A percentile compares a stretch with the other conserved stretches of the same genome.
phyloP scores from a whole-genome alignment of 2,797 vertebrate genomes.

The Mus minutoides region DNA sequence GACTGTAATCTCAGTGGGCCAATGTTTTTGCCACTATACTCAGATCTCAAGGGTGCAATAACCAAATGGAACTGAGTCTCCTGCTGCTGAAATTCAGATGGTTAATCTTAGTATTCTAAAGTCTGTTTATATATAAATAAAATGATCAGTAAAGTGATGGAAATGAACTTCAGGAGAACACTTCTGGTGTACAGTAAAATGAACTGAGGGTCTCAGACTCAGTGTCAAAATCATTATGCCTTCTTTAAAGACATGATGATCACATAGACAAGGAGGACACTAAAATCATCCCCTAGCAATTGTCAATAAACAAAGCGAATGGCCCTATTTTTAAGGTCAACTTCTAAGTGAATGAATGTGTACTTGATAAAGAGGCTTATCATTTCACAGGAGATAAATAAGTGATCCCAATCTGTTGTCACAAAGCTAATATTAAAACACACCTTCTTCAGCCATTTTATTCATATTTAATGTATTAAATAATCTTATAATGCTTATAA shows the following conservation, averaged over 20 bases:
- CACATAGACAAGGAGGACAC: constrained; percentile 57
- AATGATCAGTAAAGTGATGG: not conserved
- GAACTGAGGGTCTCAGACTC: not conserved
- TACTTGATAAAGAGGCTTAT: constrained; percentile 81
- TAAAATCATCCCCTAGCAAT: constrained; percentile 65
- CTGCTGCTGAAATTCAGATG: not conserved
- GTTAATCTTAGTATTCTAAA: not conserved
- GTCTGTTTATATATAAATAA: not conserved
- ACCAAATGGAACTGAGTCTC: too few relatives aligned
- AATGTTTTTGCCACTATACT: accelerated
- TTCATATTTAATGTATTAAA: not conserved
- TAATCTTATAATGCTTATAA: not conserved
- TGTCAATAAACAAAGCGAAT: constrained; percentile 68
- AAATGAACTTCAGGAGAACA: not conserved
- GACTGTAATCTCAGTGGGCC: not conserved
- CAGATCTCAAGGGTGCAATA: not conserved
- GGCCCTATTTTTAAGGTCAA: constrained; percentile 78
- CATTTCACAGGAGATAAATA: constrained; percentile 72
- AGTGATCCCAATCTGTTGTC: constrained; percentile 75
- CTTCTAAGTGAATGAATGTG: constrained; percentile 70
- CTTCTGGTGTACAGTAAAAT: constrained; percentile 21
- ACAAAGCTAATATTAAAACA: constrained; percentile 74
- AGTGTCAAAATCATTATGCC: constrained; percentile 55
- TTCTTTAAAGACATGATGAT: constrained; percentile 59
- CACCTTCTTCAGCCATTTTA: constrained; percentile 29